These are phyloP conservation scores for Uloborus plumipes DNA, from an alignment of 2,888 invertebrate genomes.

Conservation along the genomic window DNA sequence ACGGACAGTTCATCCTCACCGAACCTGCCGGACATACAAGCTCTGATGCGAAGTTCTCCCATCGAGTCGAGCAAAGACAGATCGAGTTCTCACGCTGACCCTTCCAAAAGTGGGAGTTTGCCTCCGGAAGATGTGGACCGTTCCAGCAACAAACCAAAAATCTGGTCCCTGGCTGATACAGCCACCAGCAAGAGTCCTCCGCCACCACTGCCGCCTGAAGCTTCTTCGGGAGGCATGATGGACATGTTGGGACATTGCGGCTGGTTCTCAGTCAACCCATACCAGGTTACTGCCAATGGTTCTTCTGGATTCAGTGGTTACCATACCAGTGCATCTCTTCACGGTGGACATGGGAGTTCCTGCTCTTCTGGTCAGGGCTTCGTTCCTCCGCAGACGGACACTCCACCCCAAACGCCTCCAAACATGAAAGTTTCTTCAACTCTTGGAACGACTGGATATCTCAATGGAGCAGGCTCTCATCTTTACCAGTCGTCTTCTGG, in stretches of 20 bases:
- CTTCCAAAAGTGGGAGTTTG: constrained; percentile 9
- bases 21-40: constrained; percentile 53
- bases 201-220: constrained; percentile 72
- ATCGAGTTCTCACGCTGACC: constrained; percentile 12
- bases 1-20: constrained; percentile 75
- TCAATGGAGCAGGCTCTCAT: constrained; percentile 29
- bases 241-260: constrained; percentile 53
- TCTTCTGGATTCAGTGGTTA: constrained; percentile 39
- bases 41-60: constrained; percentile 40
- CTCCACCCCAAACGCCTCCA: constrained; percentile 93
- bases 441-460: constrained; percentile 29
- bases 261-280: constrained; percentile 60
- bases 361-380: constrained; percentile 46
- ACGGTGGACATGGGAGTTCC: constrained; percentile 35
- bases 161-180: constrained; percentile 94
- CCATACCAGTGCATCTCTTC: constrained; percentile 27
- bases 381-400: constrained; percentile 79
- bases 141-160: constrained; percentile 81
- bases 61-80: constrained; percentile 34
- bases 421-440: constrained; percentile 80
- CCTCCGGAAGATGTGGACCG: constrained; percentile 16
- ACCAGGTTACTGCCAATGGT: constrained; percentile 36
- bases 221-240: constrained; percentile 71
- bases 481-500: constrained; percentile 43
- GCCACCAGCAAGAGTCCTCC: constrained; percentile 94